phyloP scores from a whole-genome alignment of 53 echinoderm and acorn worm genomes.

The Stichopus horrens region DNA sequence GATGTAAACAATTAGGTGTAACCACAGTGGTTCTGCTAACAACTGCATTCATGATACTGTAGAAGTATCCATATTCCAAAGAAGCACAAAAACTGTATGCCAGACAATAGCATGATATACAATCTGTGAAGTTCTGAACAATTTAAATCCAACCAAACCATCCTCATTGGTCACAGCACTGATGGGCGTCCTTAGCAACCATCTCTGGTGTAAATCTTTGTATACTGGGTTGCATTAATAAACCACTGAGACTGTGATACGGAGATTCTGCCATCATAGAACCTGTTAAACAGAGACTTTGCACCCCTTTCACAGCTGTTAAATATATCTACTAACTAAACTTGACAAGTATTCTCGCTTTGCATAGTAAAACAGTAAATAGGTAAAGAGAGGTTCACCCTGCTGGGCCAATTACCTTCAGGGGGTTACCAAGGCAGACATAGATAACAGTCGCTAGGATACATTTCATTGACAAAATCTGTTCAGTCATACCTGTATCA shows the following conservation, averaged over 20 bases:
- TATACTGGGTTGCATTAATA: background rate
- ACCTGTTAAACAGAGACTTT: conserved; percentile 18
- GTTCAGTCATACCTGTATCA: background rate
- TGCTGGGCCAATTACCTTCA: conserved; percentile 25
- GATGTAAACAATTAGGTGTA: no score
- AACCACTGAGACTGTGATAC: background rate
- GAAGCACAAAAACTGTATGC: no score
- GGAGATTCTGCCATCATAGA: background rate
- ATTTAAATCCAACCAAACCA: background rate
- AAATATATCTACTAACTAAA: conserved; percentile 15
- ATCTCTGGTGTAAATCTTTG: background rate
- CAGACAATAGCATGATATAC: no score
- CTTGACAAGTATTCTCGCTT: background rate
- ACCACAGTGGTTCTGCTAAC: no score
- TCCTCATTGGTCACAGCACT: conserved; percentile 12
- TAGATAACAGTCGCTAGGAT: background rate
- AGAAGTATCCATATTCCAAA: no score
- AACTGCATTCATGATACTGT: no score
- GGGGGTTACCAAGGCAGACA: conserved; percentile 3
- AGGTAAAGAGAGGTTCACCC: conserved; percentile 16
- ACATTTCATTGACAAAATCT: background rate
- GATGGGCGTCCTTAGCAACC: conserved; percentile 35
- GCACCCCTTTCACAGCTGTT: background rate
- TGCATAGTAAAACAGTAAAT: background rate
- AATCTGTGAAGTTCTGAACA: conserved; percentile 3